phyloP scores from a whole-genome alignment of 2,888 invertebrate species.

The Cryptops parisi region DNA sequence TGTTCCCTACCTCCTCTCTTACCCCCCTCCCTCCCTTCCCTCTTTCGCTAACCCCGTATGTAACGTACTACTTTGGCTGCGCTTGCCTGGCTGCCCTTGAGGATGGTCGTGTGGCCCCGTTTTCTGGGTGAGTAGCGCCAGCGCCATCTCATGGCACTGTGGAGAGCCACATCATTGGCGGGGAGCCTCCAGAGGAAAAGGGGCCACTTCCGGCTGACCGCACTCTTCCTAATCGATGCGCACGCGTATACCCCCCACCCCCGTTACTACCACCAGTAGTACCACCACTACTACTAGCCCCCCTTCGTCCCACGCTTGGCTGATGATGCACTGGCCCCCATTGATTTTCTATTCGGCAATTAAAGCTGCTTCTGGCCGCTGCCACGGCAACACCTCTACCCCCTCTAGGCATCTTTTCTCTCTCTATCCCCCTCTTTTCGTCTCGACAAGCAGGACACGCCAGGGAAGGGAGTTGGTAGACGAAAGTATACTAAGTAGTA shows the following conservation, averaged over 20 bases:
- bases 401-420: not conserved
- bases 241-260: too few species aligned
- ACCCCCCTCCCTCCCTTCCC: too few species aligned
- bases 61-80: too few species aligned
- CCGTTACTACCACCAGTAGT: not conserved
- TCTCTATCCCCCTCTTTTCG: too few species aligned
- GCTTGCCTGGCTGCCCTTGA: too few species aligned
- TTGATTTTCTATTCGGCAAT: constrained; percentile 13
- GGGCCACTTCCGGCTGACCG: constrained; percentile 14
- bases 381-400: constrained; percentile 3
- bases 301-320: not conserved
- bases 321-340: constrained; percentile 2
- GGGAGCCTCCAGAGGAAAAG: constrained; percentile 9
- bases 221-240: constrained; percentile 14
- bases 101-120: not conserved
- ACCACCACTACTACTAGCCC: not conserved
- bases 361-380: constrained; percentile 5
- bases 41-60: too few species aligned
- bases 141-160: constrained; percentile 6
- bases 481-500: too few species aligned
- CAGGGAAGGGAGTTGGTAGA: too few species aligned
- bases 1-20: too few species aligned
- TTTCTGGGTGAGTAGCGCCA: constrained; percentile 6
- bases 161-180: constrained; percentile 14
- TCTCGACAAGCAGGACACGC: too few species aligned